These are phyloP conservation scores for Trachelus tabidus DNA, from an alignment of 2,888 invertebrate genomes.

Conservation along the genomic window DNA sequence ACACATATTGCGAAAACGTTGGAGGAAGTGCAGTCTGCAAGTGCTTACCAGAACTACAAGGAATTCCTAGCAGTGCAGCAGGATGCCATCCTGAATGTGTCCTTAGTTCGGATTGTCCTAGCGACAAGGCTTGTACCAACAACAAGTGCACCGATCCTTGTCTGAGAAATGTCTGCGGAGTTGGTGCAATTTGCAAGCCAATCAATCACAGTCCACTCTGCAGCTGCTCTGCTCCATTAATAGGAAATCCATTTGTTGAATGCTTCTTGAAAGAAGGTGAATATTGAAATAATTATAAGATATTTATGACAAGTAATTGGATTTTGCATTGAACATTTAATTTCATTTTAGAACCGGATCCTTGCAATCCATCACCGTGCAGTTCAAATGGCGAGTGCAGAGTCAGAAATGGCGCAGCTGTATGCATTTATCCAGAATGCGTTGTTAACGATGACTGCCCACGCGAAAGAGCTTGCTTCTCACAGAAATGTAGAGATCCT, in stretches of 20 bases:
- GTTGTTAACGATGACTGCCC: slow-evolving; percentile 90
- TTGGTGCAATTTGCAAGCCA: slow-evolving; percentile 79
- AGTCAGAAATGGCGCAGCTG: slow-evolving; percentile 76
- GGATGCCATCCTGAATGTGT: slow-evolving; percentile 68
- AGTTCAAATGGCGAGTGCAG: slow-evolving; percentile 85
- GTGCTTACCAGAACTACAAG: slow-evolving; percentile 64
- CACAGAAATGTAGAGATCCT: slow-evolving; percentile 86
- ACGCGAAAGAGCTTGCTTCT: slow-evolving; percentile 82
- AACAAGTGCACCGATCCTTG: slow-evolving; percentile 86
- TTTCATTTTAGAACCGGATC: slow-evolving; percentile 68
- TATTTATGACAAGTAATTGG: not conserved
- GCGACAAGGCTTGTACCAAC: slow-evolving; percentile 84
- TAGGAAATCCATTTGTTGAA: slow-evolving; percentile 68
- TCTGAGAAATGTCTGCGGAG: slow-evolving; percentile 81
- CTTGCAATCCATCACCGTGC: slow-evolving; percentile 89
- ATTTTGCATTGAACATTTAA: not conserved
- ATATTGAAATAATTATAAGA: not conserved
- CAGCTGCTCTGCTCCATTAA: slow-evolving; percentile 72
- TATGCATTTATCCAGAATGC: slow-evolving; percentile 88
- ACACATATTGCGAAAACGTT: slow-evolving; percentile 66
- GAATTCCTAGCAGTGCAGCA: slow-evolving; percentile 64
- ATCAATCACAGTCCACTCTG: slow-evolving; percentile 84
- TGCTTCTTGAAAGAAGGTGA: slow-evolving; percentile 63
- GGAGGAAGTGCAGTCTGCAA: slow-evolving; percentile 63
- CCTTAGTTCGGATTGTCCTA: slow-evolving; percentile 79